Base-by-base conservation (phyloP, 2,888 invertebrate species). In the Ichneumon xanthorius region DNA sequence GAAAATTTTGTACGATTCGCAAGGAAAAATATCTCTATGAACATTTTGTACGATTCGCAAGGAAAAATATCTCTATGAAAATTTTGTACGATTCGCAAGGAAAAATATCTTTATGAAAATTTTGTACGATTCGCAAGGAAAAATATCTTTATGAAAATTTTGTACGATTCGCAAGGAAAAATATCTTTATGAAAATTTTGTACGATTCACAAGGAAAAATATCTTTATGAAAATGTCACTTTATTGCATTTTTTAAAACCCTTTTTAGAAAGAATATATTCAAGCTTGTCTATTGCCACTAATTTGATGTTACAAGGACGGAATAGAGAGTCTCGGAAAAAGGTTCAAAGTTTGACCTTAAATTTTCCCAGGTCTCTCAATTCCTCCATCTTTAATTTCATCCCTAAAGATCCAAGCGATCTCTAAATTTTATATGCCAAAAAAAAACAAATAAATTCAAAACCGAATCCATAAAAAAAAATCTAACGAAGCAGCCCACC, bases 401-500 rank as follows among this genome's bases (percentile, higher is more conserved):
- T 50, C 30, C 26, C 70, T 70, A 70, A 33, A 30, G 7, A 45
- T 58, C 22, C n/a, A 33, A 55, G 73, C 80, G 33, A 58, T 48
- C 67, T 48, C 73, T 68, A 63, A 30, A 7, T 26, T 72, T 26
- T 14, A 58, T 33, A 30, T 26, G 19, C 7, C 6, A 45, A 14
- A 19, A 37, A 7, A 22, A n/a, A 50, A 37, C 40, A 68, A 30
- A 45, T 6, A 0, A 50, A 16, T 7, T 50, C 14, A 80, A 30
- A 30, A 30, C 61, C 7, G 11, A 45, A 68, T 61, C 37, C 6
- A 71, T n/a, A 61, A 61, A 70, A 67, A 73, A 73, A 78, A 82
- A 82, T 85, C 63, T 50, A 79, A 82, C 78, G 82, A 82, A 82
- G 82, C 73, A 82, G 50, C 77, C 33, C 77, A 53, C 50, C 61